Percentiles rank a stretch among this genome's conserved stretches.
These are phyloP conservation scores for Drosophila lacicola DNA, from an alignment of 2,888 invertebrate genomes.

Conservation along the genomic window DNA sequence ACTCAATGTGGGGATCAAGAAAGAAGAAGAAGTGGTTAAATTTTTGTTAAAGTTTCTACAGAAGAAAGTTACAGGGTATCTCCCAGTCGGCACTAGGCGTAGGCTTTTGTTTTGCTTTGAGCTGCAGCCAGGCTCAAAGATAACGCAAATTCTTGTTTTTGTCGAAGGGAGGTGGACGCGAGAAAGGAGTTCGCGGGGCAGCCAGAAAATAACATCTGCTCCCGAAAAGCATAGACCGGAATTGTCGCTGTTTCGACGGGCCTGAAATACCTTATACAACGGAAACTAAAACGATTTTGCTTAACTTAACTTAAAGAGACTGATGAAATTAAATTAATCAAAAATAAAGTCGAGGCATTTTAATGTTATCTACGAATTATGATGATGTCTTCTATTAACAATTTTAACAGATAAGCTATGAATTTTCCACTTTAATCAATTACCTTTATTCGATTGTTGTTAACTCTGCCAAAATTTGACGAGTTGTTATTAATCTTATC, in stretches of 20 bases:
- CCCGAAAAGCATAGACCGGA: constrained; percentile 66
- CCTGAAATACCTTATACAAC: neutral
- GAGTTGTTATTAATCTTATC: neutral
- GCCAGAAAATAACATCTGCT: constrained; percentile 74
- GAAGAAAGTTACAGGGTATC: constrained; percentile 2
- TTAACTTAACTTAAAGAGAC: too few species aligned
- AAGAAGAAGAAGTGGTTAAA: too few species aligned
- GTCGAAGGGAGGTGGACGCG: neutral
- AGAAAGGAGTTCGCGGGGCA: constrained; percentile 21
- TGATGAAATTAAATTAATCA: too few species aligned
- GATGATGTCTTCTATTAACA: too few species aligned
- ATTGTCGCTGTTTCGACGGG: constrained; percentile 47
- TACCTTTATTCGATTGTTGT: too few species aligned
- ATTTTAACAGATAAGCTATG: too few species aligned
- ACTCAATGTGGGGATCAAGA: too few species aligned
- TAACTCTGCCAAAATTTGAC: neutral
- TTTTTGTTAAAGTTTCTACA: too few species aligned
- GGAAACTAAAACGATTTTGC: neutral
- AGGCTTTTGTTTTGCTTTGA: constrained; percentile 49
- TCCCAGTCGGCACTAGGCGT: neutral
- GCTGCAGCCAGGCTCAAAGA: constrained; percentile 40
- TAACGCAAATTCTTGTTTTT: constrained; percentile 41
- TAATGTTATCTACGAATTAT: too few species aligned
- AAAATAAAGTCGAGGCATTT: too few species aligned
- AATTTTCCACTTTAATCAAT: too few species aligned